Base-by-base conservation (phyloP, 2,113 vertebrate genomes). In the Tonatia bakeri region DNA sequence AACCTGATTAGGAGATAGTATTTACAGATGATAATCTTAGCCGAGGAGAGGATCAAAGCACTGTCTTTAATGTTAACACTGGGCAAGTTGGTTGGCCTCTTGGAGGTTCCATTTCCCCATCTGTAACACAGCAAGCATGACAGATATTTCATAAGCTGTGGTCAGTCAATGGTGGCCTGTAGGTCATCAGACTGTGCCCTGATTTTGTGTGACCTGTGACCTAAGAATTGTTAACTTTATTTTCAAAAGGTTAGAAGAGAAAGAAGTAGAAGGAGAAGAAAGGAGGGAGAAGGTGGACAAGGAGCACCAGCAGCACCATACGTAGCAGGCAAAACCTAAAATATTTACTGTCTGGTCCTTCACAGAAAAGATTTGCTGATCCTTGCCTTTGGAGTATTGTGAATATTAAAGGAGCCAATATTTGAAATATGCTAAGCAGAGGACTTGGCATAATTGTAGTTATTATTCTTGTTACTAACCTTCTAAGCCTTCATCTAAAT, bases 281-380 rank as follows among this genome's bases (percentile, higher is more conserved):
- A 4, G 61, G 15, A 1, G 14, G 16, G 2, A 52, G 2, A 31
- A 70, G 1, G 1, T 10, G 4, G 36, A 85, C 3, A 2, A 54
- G 7, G 5, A 77, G 19, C 1, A 77, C 1, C 5, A 56, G 8
- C 15, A 70, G 59, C 6, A 22, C 33, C 9, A 9, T 17, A 33
- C 0, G 17, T 28, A 72, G 54, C 15, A 9, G 7, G 1, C 28
- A 70, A 26, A 90, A 50, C 16, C 54, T 54, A 43, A 70, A 56
- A 56, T 83, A 77, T 83, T 65, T 22, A 52, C 26, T 69, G 10
- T 19, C 20, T 70, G 15, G 33, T 76, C 36, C 7, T 77, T 91
- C 28, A 82, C 5, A 70, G 56, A 47, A 73, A 33, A 56, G 31
- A 36, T 38, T 54, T 93, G 47, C 67, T 54, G 61, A 61, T 87